Evolutionary conservation across 2,113 vertebrate species (phyloP).

Genomic region (human): GRCh38 chr11:100923501-100924000

Average conservation of each 20-base stretch:
- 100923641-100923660: background rate
- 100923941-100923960: background rate
- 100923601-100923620: background rate
- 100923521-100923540: background rate
- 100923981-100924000: background rate
- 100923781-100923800: constrained; percentile 34
- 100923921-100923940: background rate
- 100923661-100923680: background rate
- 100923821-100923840: background rate
- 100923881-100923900: background rate
- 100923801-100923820: constrained; percentile 54
- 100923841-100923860: constrained; percentile 24
- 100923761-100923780: constrained; percentile 51
- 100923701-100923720: constrained; percentile 19
- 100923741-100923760: constrained; percentile 30
- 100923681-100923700: background rate
- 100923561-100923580: background rate
- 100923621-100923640: background rate
- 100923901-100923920: background rate
- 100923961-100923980: constrained; percentile 26
- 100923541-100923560: background rate
- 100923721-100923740: constrained; percentile 1
- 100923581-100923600: constrained; percentile 19
- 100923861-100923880: background rate
- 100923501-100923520: background rate